These are phyloP conservation scores for Trachops cirrhosus DNA, from an alignment of 2,797 vertebrate species.

Conservation along the genomic window DNA sequence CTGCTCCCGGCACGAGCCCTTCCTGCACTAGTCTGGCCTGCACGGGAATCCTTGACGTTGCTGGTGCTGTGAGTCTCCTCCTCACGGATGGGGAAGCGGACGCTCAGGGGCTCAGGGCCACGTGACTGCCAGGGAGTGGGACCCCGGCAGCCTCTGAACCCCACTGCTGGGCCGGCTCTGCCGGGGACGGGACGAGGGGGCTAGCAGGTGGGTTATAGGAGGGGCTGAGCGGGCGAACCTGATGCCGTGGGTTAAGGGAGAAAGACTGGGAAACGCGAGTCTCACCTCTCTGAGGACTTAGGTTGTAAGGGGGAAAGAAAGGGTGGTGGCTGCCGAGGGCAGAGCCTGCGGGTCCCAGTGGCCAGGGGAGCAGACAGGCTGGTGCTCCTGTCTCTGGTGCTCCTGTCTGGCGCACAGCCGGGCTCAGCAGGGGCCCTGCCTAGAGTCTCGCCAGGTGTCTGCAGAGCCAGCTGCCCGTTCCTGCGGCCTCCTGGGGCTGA, in stretches of 20 bases:
- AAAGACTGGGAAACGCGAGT: not conserved
- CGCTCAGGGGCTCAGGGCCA: not conserved
- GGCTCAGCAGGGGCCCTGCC: not conserved
- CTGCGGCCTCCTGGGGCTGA: not conserved
- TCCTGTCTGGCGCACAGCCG: not conserved
- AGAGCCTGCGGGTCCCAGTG: not conserved
- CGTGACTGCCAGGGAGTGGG: not conserved
- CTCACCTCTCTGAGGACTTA: not conserved
- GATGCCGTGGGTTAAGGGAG: not conserved
- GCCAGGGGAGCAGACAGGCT: not conserved
- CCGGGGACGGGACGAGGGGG: not conserved
- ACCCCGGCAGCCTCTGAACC: not conserved
- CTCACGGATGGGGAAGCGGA: not conserved
- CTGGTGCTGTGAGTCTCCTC: not conserved
- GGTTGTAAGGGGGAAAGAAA: not conserved
- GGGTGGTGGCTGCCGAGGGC: not conserved
- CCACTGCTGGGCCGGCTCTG: not conserved
- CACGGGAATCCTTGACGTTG: rapidly evolving
- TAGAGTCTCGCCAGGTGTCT: not conserved
- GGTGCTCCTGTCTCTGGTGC: not conserved
- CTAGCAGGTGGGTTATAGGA: not conserved
- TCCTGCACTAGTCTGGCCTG: not conserved
- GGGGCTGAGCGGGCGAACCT: not conserved
- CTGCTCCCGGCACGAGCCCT: not conserved
- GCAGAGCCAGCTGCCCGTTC: not conserved